Conservation (phyloP, 2,888 invertebrate species). For the Gasteruption jaculator region DNA sequence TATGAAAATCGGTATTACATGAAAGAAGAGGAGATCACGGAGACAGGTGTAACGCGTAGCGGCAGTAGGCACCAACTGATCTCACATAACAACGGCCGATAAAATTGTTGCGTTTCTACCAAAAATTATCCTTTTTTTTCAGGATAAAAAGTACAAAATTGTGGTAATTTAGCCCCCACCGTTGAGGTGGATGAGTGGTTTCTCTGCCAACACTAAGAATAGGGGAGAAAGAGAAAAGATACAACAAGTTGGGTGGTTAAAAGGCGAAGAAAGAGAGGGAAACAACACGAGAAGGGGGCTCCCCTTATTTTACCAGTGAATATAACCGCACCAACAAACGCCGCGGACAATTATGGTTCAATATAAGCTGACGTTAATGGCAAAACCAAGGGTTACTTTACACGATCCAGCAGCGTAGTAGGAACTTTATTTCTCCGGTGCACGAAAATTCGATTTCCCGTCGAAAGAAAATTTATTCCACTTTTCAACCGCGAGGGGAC, state of each 20-base stretch:
- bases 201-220: conserved; percentile 13
- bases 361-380: conserved; percentile 37
- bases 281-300: conserved; percentile 26
- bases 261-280: conserved; percentile 14
- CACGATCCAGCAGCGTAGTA: no score
- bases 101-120: conserved; percentile 52
- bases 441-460: no score
- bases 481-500: not conserved
- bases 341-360: conserved; percentile 42
- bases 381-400: conserved; percentile 30
- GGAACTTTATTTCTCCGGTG: no score
- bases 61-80: conserved; percentile 50
- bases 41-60: conserved; percentile 48
- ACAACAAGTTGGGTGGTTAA: no score
- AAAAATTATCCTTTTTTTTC: conserved; percentile 49
- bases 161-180: conserved; percentile 49
- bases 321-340: conserved; percentile 33
- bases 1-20: no score
- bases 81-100: conserved; percentile 50
- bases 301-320: conserved; percentile 29
- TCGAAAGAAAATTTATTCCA: no score
- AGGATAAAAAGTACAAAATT: conserved; percentile 49
- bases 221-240: conserved; percentile 14
- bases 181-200: conserved; percentile 23
- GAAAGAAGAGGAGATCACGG: no score